phyloP scores from a whole-genome alignment of 1,140 invertebrate genomes.

The Schmidtea mediterranea region DNA sequence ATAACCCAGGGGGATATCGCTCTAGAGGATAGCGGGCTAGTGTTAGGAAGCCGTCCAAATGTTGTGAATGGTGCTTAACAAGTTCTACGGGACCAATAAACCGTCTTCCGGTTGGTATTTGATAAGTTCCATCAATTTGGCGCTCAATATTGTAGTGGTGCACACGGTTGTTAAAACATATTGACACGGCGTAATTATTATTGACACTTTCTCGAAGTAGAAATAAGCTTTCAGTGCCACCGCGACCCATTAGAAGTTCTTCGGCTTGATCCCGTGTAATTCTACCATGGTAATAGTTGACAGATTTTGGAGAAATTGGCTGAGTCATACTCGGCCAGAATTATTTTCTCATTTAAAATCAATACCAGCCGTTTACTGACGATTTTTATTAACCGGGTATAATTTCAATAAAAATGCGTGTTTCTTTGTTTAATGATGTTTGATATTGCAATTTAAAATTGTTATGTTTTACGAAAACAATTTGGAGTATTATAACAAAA shows the following conservation, averaged over 20 bases:
- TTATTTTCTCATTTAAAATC: too few species aligned
- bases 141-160: slow-evolving; percentile 4
- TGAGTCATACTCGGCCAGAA: too few species aligned
- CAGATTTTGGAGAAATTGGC: too few species aligned
- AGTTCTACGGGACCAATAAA: slow-evolving; percentile 2
- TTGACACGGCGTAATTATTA: slow-evolving; percentile 1
- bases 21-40: background rate
- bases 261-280: slow-evolving; percentile 1
- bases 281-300: background rate
- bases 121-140: slow-evolving; percentile 1
- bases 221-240: background rate
- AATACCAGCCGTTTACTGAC: too few species aligned
- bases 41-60: background rate
- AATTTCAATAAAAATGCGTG: too few species aligned
- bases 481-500: too few species aligned
- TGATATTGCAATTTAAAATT: too few species aligned
- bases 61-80: background rate
- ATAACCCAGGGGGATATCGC: too few species aligned
- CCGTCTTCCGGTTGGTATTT: background rate
- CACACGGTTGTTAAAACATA: background rate
- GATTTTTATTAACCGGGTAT: too few species aligned
- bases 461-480: too few species aligned
- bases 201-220: background rate
- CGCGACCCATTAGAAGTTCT: background rate
- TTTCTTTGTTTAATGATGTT: too few species aligned